Evolutionary conservation across 2,888 invertebrate species (phyloP).

Genomic region (Lithophane ornitopus): DNA sequence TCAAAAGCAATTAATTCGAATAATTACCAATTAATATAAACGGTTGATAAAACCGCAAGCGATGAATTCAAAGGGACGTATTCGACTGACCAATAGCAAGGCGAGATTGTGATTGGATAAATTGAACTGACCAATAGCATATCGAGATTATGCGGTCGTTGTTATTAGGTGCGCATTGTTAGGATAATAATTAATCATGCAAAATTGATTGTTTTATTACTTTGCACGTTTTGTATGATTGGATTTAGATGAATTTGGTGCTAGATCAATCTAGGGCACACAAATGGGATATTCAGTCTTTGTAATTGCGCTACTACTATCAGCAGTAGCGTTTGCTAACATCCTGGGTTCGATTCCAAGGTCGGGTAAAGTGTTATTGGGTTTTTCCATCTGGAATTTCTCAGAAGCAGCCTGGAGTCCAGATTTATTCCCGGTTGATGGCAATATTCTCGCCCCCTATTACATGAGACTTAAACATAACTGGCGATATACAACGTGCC

Average conservation of each 20-base stretch:
- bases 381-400: no score
- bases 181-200: neutral
- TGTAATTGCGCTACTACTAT: no score
- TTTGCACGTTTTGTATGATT: neutral
- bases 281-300: neutral
- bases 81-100: constrained; percentile 19
- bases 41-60: constrained; percentile 18
- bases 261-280: neutral
- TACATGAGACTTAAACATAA: no score
- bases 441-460: no score
- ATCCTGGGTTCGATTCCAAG: no score
- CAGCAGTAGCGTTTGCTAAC: no score
- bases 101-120: constrained; percentile 16
- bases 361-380: no score
- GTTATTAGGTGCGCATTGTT: constrained; percentile 1
- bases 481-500: no score
- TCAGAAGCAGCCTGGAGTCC: no score
- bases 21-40: constrained; percentile 48
- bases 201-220: neutral
- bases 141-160: neutral
- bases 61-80: constrained; percentile 7
- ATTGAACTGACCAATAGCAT: constrained; percentile 14
- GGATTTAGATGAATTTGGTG: neutral
- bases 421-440: no score
- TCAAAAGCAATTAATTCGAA: constrained; percentile 32